These are phyloP conservation scores for Acleris cristana DNA, from an alignment of 2,888 invertebrate genomes.

Conservation along the genomic window DNA sequence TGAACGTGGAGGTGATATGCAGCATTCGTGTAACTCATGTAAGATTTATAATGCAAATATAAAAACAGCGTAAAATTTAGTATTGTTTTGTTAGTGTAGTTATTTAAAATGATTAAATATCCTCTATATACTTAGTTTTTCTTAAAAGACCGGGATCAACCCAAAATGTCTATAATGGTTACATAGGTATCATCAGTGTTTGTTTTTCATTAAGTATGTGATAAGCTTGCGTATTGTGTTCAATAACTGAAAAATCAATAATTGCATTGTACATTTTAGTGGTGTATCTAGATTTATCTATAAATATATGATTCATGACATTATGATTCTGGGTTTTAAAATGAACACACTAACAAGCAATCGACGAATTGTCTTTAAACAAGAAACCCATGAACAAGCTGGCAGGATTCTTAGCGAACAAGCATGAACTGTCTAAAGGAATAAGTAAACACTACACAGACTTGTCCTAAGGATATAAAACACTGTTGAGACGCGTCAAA, in stretches of 20 bases:
- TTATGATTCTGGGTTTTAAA: too few relatives aligned
- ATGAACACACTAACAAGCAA: too few relatives aligned
- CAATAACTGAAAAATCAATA: too few relatives aligned
- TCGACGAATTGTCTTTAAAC: neutral
- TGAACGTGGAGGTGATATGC: conserved; percentile 12
- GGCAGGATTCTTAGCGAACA: neutral
- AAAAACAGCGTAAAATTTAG: too few relatives aligned
- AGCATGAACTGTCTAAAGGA: conserved; percentile 22
- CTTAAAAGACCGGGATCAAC: neutral
- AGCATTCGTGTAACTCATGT: conserved; percentile 27
- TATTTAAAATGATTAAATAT: neutral
- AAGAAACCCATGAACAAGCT: neutral
- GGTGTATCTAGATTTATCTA: too few relatives aligned
- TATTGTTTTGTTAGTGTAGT: too few relatives aligned
- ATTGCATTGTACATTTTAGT: too few relatives aligned
- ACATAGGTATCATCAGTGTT: too few relatives aligned
- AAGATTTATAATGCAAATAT: neutral
- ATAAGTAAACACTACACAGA: conserved; percentile 31
- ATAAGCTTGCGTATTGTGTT: too few relatives aligned
- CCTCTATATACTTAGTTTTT: too few relatives aligned
- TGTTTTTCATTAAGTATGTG: too few relatives aligned
- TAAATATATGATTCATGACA: too few relatives aligned
- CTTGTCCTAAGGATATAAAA: conserved; percentile 3
- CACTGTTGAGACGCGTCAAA: neutral
- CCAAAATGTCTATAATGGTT: neutral